Evolutionary conservation across 2,113 vertebrate species (phyloP).

Genomic region (Pelobates fuscus): DNA sequence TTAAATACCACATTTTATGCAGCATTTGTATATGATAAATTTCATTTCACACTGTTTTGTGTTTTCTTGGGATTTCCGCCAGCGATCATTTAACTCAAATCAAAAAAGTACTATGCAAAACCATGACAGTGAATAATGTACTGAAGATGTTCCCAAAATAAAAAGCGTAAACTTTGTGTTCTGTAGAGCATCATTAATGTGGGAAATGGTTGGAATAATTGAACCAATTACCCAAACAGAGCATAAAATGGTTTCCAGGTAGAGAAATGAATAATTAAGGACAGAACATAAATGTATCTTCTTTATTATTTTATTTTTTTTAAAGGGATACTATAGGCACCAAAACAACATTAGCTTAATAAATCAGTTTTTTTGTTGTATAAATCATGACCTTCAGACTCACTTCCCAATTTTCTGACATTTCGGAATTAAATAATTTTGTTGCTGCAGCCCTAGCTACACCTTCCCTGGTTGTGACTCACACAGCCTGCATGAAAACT

Average conservation of each 20-base stretch:
- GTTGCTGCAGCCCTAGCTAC: no score
- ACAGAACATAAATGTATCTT: neutral
- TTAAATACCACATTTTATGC: neutral
- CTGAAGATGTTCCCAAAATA: no score
- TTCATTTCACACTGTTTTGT: constrained; percentile 12
- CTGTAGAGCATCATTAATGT: constrained; percentile 25
- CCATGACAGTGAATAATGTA: constrained; percentile 10
- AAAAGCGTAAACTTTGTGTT: neutral
- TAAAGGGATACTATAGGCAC: no score
- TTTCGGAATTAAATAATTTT: no score
- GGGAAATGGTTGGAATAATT: constrained; percentile 42
- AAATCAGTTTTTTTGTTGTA: no score
- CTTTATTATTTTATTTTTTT: no score
- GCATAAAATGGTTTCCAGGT: constrained; percentile 9
- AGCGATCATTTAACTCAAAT: constrained; percentile 26
- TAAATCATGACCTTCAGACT: no score
- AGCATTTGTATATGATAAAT: constrained; percentile 4
- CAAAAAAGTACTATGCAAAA: constrained; percentile 24
- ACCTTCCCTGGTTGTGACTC: no score
- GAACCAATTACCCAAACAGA: constrained; percentile 26
- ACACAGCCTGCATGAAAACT: no score
- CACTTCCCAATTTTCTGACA: no score
- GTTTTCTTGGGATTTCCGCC: constrained; percentile 13
- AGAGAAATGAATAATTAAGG: constrained; percentile 24
- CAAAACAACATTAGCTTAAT: no score